Evolutionary conservation across 2,113 vertebrate species (phyloP).

Genomic region (Paramormyrops kingsleyae): DNA sequence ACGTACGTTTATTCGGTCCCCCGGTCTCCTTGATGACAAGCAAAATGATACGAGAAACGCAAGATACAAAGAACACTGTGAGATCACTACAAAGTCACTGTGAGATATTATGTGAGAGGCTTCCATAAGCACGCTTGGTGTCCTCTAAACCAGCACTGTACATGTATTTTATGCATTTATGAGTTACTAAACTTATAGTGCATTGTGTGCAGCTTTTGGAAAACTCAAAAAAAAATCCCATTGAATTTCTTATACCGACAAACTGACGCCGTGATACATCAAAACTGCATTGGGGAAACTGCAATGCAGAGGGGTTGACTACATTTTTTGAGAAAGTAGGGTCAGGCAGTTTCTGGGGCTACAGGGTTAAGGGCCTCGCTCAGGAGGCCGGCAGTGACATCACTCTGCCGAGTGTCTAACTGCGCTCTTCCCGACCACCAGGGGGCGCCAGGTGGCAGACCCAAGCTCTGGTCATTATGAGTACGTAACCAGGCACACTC

Average conservation of each 20-base stretch:
- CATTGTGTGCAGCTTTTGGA: not conserved
- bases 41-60: not conserved
- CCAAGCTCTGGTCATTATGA: not conserved
- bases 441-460: not conserved
- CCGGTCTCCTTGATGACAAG: not conserved
- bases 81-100: not conserved
- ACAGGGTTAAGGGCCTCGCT: not conserved
- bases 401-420: not conserved
- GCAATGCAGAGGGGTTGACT: not conserved
- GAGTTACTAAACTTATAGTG: not conserved
- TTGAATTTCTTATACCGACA: not conserved
- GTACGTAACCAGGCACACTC: not conserved
- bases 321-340: no score
- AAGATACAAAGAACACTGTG: not conserved
- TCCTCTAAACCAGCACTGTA: not conserved
- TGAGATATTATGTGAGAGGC: not conserved
- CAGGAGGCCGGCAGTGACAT: not conserved
- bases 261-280: not conserved
- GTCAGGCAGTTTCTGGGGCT: no score
- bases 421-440: not conserved
- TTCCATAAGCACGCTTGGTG: not conserved
- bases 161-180: not conserved
- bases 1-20: not conserved
- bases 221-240: not conserved
- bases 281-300: not conserved